These are phyloP conservation scores for Arbacia lixula DNA, from an alignment of 53 echinoderm and acorn worm species.

Conservation along the genomic window DNA sequence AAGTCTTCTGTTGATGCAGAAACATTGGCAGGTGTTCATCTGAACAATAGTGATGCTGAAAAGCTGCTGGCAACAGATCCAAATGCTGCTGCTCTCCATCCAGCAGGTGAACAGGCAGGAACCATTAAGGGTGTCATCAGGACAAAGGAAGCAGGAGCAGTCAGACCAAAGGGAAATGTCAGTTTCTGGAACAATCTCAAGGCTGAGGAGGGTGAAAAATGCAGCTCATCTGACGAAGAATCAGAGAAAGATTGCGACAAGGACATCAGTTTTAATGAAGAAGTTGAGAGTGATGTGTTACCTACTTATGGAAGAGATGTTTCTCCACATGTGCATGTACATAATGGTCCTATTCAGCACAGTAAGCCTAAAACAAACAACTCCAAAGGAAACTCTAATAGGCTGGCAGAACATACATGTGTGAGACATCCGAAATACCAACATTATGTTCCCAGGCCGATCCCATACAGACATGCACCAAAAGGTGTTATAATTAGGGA, in stretches of 20 bases:
- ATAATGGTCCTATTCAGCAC: too few relatives aligned
- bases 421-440: neutral
- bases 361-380: constrained; percentile 16
- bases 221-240: neutral
- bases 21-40: neutral
- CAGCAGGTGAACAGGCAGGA: too few relatives aligned
- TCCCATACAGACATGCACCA: too few relatives aligned
- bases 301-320: too few relatives aligned
- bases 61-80: too few relatives aligned
- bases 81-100: too few relatives aligned
- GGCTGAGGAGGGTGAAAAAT: neutral
- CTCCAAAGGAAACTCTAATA: neutral
- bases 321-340: too few relatives aligned
- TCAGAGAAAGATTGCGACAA: constrained; percentile 34
- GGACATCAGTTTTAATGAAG: constrained; percentile 29
- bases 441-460: too few relatives aligned
- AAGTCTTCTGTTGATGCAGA: too few relatives aligned
- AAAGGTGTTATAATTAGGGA: too few relatives aligned
- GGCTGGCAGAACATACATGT: neutral
- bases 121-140: too few relatives aligned
- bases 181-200: constrained; percentile 26
- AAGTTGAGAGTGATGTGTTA: neutral
- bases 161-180: neutral
- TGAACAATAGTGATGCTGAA: neutral
- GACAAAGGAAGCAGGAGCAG: neutral